Evolutionary conservation across 1,140 invertebrate species (phyloP).

Genomic region (Whitmania pigra): DNA sequence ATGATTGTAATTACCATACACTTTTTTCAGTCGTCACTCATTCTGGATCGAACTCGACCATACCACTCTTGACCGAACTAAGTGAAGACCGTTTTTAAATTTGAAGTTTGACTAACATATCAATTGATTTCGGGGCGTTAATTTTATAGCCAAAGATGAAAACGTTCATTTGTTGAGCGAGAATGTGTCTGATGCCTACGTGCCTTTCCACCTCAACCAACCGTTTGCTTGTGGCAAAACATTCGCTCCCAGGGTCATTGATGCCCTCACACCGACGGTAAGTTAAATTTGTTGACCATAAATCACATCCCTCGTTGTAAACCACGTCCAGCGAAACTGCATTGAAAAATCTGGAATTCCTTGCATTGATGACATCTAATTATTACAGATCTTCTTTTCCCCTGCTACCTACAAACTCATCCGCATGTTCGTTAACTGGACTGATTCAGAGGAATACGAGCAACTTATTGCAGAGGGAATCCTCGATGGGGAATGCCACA

Average conservation of each 20-base stretch:
- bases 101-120: too few relatives aligned
- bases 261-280: constrained; percentile 1
- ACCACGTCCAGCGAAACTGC: too few relatives aligned
- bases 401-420: constrained; percentile 2
- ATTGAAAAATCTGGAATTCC: too few relatives aligned
- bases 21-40: too few relatives aligned
- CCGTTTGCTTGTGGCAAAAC: constrained; percentile 3
- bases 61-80: too few relatives aligned
- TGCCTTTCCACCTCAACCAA: neutral
- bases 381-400: neutral
- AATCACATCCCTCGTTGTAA: too few relatives aligned
- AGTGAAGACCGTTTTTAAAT: too few relatives aligned
- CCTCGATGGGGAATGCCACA: neutral
- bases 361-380: too few relatives aligned
- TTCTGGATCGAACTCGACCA: too few relatives aligned
- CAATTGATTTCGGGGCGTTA: neutral
- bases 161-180: neutral
- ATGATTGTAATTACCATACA: too few relatives aligned
- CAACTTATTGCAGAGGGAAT: neutral
- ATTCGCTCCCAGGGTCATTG: neutral
- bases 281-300: neutral
- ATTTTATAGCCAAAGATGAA: neutral
- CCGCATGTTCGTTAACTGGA: neutral
- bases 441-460: neutral
- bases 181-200: neutral